These are phyloP conservation scores for Sphenopsis melanotis DNA, from an alignment of 2,797 vertebrate genomes.

Conservation along the genomic window DNA sequence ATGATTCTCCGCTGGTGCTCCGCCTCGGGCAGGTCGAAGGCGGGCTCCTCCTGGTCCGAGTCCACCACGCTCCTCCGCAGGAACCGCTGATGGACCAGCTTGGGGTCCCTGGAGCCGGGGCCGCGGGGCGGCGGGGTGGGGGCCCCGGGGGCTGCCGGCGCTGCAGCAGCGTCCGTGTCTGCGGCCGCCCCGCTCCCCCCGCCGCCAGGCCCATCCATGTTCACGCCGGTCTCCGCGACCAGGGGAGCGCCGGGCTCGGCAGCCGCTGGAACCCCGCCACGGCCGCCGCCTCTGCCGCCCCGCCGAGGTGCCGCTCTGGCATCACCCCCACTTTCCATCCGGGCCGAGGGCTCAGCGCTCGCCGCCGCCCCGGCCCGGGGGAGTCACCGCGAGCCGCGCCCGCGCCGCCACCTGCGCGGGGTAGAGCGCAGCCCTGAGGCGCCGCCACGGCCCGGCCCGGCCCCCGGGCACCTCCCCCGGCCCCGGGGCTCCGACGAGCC, in stretches of 20 bases:
- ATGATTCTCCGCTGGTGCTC: constrained; percentile 78
- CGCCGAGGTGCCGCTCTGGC: constrained; percentile 56
- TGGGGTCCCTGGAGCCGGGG: constrained; percentile 75
- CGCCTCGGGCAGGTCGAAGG: constrained; percentile 82
- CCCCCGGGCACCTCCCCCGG: neutral
- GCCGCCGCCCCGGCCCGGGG: constrained; percentile 55
- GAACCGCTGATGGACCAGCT: constrained; percentile 84
- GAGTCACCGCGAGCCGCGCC: constrained; percentile 71
- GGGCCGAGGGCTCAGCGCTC: constrained; percentile 50
- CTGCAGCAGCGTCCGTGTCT: constrained; percentile 57
- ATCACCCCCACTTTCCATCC: constrained; percentile 79
- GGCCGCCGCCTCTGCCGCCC: neutral
- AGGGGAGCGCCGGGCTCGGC: neutral
- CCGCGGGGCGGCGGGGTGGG: constrained; percentile 46
- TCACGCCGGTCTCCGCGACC: constrained; percentile 18
- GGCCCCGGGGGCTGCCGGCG: constrained; percentile 61
- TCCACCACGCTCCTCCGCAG: constrained; percentile 91
- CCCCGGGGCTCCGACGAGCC: neutral
- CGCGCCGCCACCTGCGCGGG: constrained; percentile 72
- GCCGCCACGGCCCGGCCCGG: neutral
- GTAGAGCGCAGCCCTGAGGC: constrained; percentile 50
- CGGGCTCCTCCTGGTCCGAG: constrained; percentile 87
- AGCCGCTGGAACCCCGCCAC: neutral
- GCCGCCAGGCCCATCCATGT: constrained; percentile 64
- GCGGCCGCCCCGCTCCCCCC: constrained; percentile 67